These are phyloP conservation scores for Corydoras sp. DNA, from an alignment of 2,113 vertebrate genomes.

Conservation along the genomic window DNA sequence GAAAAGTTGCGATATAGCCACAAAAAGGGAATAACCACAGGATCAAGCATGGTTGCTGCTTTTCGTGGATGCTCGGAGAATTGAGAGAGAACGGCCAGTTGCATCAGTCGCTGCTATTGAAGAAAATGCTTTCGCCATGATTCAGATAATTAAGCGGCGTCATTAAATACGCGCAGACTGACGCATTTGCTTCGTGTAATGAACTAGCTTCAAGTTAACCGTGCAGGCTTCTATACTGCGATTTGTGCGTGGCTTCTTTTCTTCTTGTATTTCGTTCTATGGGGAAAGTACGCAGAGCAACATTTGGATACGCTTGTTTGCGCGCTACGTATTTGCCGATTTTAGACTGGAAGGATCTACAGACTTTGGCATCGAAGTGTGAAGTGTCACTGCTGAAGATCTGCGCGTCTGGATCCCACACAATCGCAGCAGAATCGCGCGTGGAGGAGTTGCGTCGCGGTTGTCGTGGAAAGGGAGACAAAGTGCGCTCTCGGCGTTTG, in stretches of 20 bases:
- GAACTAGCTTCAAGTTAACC: neutral
- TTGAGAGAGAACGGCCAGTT: conserved; percentile 16
- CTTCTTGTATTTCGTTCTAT: conserved; percentile 18
- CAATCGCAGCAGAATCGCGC: conserved; percentile 75
- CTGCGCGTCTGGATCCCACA: conserved; percentile 61
- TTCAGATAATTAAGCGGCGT: neutral
- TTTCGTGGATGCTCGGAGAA: neutral
- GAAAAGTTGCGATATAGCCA: conserved; percentile 54
- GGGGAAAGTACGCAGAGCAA: conserved; percentile 33
- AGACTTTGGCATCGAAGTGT: neutral
- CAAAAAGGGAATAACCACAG: conserved; percentile 31
- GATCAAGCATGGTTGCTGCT: conserved; percentile 2
- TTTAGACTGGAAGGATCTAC: conserved; percentile 19
- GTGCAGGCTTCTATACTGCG: conserved; percentile 31
- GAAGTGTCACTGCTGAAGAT: conserved; percentile 31
- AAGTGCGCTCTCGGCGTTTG: conserved; percentile 40
- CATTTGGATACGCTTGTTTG: conserved; percentile 9
- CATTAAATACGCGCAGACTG: conserved; percentile 8
- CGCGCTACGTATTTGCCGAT: conserved; percentile 36
- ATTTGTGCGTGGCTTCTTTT: conserved; percentile 49
- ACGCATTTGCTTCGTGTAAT: neutral
- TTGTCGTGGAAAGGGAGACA: conserved; percentile 52
- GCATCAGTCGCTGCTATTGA: conserved; percentile 12
- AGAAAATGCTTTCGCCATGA: conserved; percentile 9
- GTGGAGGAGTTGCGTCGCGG: conserved; percentile 73